Conservation (phyloP, 2,797 vertebrate species). For the Hyperoplus lanceolatus region DNA sequence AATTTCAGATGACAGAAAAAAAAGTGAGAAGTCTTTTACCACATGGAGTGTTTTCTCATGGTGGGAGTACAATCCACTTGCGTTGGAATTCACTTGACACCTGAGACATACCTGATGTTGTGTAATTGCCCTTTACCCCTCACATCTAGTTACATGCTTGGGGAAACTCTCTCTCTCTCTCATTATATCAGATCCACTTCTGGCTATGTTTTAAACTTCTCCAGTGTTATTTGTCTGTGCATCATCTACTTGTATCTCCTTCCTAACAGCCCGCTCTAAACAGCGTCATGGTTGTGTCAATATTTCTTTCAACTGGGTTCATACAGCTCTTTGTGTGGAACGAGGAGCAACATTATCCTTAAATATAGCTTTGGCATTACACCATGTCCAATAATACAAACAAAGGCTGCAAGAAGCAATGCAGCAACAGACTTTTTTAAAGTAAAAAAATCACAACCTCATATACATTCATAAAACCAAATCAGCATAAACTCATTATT, state of each 20-base stretch:
- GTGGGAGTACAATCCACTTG: slow-evolving; percentile 41
- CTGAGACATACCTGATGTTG: slow-evolving; percentile 53
- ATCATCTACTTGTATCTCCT: neutral
- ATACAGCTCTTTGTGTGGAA: neutral
- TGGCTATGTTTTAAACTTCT: slow-evolving; percentile 18
- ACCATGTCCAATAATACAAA: slow-evolving; percentile 6
- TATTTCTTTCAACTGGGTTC: slow-evolving; percentile 10
- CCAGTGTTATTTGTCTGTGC: slow-evolving; percentile 9
- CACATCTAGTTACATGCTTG: slow-evolving; percentile 40
- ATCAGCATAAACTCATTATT: neutral
- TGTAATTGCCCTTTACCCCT: slow-evolving; percentile 44
- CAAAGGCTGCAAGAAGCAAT: neutral
- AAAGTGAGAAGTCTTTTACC: slow-evolving; percentile 35
- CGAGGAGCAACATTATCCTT: slow-evolving; percentile 1
- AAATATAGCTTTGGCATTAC: slow-evolving; percentile 24
- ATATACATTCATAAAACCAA: neutral
- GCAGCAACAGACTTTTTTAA: slow-evolving; percentile 10
- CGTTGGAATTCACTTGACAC: slow-evolving; percentile 67
- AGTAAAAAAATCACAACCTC: neutral
- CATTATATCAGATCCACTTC: slow-evolving; percentile 57
- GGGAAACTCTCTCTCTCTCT: slow-evolving; percentile 51
- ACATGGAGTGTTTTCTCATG: slow-evolving; percentile 34
- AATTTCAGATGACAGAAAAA: slow-evolving; percentile 17
- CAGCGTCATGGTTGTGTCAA: neutral
- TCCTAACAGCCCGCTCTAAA: neutral